phyloP scores from a whole-genome alignment of 2,888 invertebrate species.

The Apodemia mormo region DNA sequence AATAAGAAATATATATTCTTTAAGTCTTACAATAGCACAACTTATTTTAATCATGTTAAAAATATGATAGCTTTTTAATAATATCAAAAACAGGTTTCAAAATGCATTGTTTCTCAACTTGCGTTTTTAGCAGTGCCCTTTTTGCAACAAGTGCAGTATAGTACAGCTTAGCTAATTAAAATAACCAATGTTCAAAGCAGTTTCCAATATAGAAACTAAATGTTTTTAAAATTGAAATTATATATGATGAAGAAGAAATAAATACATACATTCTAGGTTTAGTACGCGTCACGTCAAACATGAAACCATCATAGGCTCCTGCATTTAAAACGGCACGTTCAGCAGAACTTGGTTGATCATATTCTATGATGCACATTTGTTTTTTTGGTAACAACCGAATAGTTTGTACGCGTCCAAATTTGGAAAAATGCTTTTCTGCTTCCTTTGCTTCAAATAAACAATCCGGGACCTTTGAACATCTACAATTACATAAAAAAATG shows the following conservation, averaged over 20 bases:
- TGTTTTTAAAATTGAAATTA: background rate
- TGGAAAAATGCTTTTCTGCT: conserved; percentile 85
- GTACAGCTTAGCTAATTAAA: too few relatives aligned
- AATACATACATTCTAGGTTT: conserved; percentile 68
- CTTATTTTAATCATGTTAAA: too few relatives aligned
- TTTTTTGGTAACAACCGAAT: conserved; percentile 85
- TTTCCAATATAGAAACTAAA: background rate
- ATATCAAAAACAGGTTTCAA: too few relatives aligned
- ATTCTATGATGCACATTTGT: conserved; percentile 86
- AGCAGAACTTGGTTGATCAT: conserved; percentile 82
- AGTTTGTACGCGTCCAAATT: conserved; percentile 86
- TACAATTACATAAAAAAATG: conserved; percentile 43
- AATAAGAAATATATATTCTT: too few relatives aligned
- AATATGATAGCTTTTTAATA: too few relatives aligned
- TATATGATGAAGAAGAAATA: conserved; percentile 26
- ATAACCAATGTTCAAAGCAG: too few relatives aligned
- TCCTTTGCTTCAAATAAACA: conserved; percentile 80
- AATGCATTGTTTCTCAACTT: too few relatives aligned
- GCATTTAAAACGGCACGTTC: conserved; percentile 82
- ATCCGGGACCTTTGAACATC: conserved; percentile 85
- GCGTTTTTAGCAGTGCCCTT: too few relatives aligned
- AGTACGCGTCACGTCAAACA: conserved; percentile 82
- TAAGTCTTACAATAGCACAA: too few relatives aligned
- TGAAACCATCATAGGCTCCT: conserved; percentile 82
- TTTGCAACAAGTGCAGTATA: too few relatives aligned